phyloP scores from a whole-genome alignment of 2,113 vertebrate species.

The Lagopus muta region DNA sequence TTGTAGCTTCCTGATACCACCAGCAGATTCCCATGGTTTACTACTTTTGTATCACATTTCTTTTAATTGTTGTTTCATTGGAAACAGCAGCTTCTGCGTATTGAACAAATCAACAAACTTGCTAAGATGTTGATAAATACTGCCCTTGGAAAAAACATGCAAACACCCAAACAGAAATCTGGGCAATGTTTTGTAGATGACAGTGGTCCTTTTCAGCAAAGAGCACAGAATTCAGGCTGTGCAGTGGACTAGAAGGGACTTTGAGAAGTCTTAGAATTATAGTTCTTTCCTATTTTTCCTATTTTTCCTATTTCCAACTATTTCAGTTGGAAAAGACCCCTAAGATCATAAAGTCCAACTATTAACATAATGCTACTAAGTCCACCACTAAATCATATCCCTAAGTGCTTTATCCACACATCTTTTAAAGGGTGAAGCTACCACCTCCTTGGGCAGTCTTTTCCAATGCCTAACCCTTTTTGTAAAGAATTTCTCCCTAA shows the following conservation, averaged over 20 bases:
- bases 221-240: not conserved
- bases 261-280: not conserved
- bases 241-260: not conserved
- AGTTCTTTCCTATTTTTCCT: too few species aligned
- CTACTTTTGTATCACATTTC: not conserved
- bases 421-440: not conserved
- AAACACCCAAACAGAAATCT: not conserved
- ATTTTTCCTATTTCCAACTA: too few species aligned
- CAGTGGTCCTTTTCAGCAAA: not conserved
- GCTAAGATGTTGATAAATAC: not conserved
- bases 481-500: not conserved
- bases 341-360: not conserved
- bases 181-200: not conserved
- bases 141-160: not conserved
- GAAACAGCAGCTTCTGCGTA: not conserved
- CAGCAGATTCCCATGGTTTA: not conserved
- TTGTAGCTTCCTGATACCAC: not conserved
- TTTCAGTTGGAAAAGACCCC: not conserved
- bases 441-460: not conserved
- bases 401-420: not conserved
- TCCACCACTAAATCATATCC: not conserved
- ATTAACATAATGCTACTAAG: not conserved
- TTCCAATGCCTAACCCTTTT: not conserved
- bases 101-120: not conserved
- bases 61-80: not conserved